Evolutionary conservation across 1,140 invertebrate species (phyloP).

Genomic region (Copidosoma floridanum): DNA sequence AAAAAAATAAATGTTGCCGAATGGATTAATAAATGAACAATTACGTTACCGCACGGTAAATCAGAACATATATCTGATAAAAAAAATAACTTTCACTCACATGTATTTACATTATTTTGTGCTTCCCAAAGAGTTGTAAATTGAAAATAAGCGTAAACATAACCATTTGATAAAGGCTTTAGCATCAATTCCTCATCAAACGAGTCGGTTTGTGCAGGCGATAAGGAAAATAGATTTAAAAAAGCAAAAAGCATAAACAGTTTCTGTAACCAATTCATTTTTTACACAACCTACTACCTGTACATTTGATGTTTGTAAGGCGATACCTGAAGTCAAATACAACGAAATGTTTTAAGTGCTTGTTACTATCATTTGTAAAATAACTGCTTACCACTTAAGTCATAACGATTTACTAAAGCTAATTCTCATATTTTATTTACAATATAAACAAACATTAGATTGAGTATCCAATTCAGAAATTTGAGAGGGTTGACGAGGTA

Average conservation of each 20-base stretch:
- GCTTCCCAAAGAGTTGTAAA: conserved; percentile 78
- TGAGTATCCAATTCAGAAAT: too few species aligned
- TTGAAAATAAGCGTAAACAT: conserved; percentile 83
- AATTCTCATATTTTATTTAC: too few species aligned
- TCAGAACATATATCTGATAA: not conserved
- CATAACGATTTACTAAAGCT: too few species aligned
- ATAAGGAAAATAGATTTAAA: conserved; percentile 20
- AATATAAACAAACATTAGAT: too few species aligned
- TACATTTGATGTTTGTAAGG: too few species aligned
- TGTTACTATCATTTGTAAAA: too few species aligned
- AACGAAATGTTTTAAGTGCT: too few species aligned
- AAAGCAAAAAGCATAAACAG: conserved; percentile 16
- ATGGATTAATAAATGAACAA: not conserved
- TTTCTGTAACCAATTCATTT: conserved; percentile 12
- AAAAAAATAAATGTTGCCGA: not conserved
- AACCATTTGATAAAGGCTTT: conserved; percentile 73
- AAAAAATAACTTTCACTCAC: conserved; percentile 54
- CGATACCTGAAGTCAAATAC: too few species aligned
- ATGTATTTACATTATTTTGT: conserved; percentile 52
- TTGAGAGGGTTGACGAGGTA: too few species aligned
- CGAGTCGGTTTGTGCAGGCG: conserved; percentile 56
- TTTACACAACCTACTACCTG: not conserved
- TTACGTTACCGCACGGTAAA: not conserved
- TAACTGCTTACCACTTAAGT: too few species aligned
- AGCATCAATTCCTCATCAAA: conserved; percentile 81